These are phyloP conservation scores for Gari tellinella DNA, from an alignment of 2,888 invertebrate genomes.

Conservation along the genomic window DNA sequence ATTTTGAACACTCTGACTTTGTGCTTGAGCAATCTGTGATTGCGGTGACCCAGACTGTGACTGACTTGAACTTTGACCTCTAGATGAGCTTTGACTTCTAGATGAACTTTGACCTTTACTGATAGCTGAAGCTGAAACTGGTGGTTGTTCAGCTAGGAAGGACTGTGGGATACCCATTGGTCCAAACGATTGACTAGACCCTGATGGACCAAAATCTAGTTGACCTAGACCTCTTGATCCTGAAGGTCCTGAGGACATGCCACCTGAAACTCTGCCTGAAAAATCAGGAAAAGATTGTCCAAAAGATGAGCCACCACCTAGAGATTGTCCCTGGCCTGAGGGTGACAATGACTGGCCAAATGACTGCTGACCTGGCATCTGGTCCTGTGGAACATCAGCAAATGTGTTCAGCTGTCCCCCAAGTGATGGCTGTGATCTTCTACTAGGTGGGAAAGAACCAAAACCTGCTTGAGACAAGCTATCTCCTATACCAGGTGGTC, in stretches of 20 bases:
- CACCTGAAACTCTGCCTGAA: too few relatives aligned
- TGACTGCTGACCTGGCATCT: not conserved
- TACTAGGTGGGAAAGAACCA: conserved; percentile 1
- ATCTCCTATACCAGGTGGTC: conserved; percentile 12
- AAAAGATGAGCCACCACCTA: not conserved
- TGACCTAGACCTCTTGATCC: not conserved
- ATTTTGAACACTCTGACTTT: too few relatives aligned
- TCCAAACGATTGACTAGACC: not conserved
- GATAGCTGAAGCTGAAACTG: conserved; percentile 10
- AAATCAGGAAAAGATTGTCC: conserved; percentile 10
- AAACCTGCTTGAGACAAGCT: conserved; percentile 9
- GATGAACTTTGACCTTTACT: not conserved
- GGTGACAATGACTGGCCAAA: not conserved
- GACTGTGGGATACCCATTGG: conserved; percentile 22
- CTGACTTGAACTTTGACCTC: too few relatives aligned
- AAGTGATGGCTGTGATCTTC: not conserved
- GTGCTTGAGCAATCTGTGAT: not conserved
- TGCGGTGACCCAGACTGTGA: not conserved
- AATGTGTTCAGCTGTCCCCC: conserved; percentile 27
- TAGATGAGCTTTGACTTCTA: not conserved
- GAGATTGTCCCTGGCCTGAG: too few relatives aligned
- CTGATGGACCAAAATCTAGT: too few relatives aligned
- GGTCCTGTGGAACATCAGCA: conserved; percentile 15
- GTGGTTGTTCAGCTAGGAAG: conserved; percentile 29
- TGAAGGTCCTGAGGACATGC: not conserved